phyloP scores from a whole-genome alignment of 2,113 vertebrate genomes.

The Fulica atra region DNA sequence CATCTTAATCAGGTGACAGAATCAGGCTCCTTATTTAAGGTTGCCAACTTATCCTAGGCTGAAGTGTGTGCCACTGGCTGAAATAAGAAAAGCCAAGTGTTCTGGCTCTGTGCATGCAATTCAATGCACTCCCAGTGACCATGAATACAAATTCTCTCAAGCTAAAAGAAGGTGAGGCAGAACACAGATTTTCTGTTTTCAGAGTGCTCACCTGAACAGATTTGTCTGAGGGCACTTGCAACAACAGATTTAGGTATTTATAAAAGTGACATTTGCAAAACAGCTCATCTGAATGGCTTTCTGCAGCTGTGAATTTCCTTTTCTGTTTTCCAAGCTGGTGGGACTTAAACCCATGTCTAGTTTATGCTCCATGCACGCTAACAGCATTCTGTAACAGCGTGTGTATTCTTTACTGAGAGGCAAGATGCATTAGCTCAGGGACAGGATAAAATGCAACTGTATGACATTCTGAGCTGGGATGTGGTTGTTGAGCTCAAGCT shows the following conservation, averaged over 20 bases:
- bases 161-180: background rate
- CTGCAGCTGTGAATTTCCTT: background rate
- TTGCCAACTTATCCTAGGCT: background rate
- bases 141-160: background rate
- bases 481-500: background rate
- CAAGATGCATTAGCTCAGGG: background rate
- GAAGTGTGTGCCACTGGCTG: background rate
- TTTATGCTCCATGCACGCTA: background rate
- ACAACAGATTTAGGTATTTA: background rate
- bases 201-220: background rate
- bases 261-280: background rate
- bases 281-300: background rate
- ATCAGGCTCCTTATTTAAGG: background rate
- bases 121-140: fast-evolving
- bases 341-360: background rate
- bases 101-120: background rate
- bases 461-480: background rate
- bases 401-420: background rate
- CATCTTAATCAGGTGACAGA: background rate
- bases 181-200: background rate
- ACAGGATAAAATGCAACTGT: background rate
- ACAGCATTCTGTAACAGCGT: background rate
- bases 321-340: background rate
- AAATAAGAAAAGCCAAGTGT: background rate
- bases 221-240: background rate